Percentiles rank a stretch among this genome's conserved stretches.
Evolutionary conservation across 2,113 vertebrate genomes (phyloP).

Genomic region (Haemorhous mexicanus): DNA sequence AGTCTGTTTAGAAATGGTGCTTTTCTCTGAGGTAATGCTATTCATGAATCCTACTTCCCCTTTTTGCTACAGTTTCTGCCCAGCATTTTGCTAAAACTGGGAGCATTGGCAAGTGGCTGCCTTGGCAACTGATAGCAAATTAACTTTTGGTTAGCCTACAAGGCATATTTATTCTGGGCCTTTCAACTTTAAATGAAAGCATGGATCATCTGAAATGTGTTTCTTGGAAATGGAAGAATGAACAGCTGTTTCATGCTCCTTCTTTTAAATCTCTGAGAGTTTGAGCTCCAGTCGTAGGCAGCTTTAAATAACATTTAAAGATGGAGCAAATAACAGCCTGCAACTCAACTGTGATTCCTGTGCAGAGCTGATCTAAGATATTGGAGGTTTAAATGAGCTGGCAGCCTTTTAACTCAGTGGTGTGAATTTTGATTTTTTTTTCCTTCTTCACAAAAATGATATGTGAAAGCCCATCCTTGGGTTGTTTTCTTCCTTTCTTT

Average conservation of each 20-base stretch:
- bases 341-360: background rate
- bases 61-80: slow-evolving; percentile 8
- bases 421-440: background rate
- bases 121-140: slow-evolving; percentile 47
- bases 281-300: background rate
- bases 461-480: background rate
- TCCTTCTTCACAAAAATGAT: background rate
- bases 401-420: background rate
- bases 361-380: slow-evolving; percentile 13
- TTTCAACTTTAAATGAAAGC: slow-evolving; percentile 59
- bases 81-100: slow-evolving; percentile 25
- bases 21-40: slow-evolving; percentile 29
- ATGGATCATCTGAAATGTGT: slow-evolving; percentile 37
- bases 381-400: slow-evolving; percentile 16
- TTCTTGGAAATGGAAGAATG: slow-evolving; percentile 48
- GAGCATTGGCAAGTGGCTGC: slow-evolving; percentile 44
- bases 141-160: slow-evolving; percentile 47
- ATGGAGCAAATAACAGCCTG: slow-evolving; percentile 30
- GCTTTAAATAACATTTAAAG: slow-evolving; percentile 54
- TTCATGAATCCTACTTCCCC: background rate
- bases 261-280: slow-evolving; percentile 21
- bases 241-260: slow-evolving; percentile 34
- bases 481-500: background rate
- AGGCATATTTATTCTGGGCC: slow-evolving; percentile 1
- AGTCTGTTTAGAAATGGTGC: background rate